A percentile compares a stretch with the other conserved stretches of the same genome.
Conservation (phyloP, 1,140 invertebrate genomes). For the Drosophila erecta region DNA sequence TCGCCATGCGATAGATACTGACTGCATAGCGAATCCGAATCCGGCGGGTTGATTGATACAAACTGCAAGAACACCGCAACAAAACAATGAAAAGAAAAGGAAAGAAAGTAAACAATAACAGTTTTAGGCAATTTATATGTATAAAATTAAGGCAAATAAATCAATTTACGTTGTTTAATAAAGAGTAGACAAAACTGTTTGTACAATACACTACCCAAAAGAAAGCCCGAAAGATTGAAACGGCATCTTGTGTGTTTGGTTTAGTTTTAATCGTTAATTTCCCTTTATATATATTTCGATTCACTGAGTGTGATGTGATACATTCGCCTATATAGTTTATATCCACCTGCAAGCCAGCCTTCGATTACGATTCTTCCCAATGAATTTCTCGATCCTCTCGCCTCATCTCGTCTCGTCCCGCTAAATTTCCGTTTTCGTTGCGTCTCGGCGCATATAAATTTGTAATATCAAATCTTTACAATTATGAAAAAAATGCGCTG, state of each 20-base stretch:
- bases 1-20: slow-evolving; percentile 11
- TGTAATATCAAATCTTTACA: slow-evolving; percentile 81
- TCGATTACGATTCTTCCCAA: slow-evolving; percentile 34
- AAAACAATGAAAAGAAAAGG: slow-evolving; percentile 14
- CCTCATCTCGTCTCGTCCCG: too few relatives aligned
- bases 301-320: slow-evolving; percentile 73
- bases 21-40: slow-evolving; percentile 5
- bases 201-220: not conserved
- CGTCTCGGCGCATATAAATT: slow-evolving; percentile 71
- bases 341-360: slow-evolving; percentile 42
- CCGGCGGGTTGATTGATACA: slow-evolving; percentile 28
- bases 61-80: slow-evolving; percentile 15
- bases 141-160: slow-evolving; percentile 69
- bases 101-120: slow-evolving; percentile 37
- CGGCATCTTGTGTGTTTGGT: not conserved
- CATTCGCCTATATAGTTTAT: slow-evolving; percentile 66
- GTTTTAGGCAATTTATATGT: slow-evolving; percentile 77
- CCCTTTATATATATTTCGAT: slow-evolving; percentile 70
- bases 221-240: slow-evolving; percentile 3
- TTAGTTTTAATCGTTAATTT: slow-evolving; percentile 65
- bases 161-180: slow-evolving; percentile 66
- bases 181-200: slow-evolving; percentile 8
- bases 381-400: slow-evolving; percentile 4
- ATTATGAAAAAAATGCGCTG: slow-evolving; percentile 76
- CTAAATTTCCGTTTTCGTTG: slow-evolving; percentile 29